Percentiles rank a stretch among this genome's conserved stretches.
Conservation (phyloP, 2,797 vertebrate genomes). For the Amblyopsis hoosieri region DNA sequence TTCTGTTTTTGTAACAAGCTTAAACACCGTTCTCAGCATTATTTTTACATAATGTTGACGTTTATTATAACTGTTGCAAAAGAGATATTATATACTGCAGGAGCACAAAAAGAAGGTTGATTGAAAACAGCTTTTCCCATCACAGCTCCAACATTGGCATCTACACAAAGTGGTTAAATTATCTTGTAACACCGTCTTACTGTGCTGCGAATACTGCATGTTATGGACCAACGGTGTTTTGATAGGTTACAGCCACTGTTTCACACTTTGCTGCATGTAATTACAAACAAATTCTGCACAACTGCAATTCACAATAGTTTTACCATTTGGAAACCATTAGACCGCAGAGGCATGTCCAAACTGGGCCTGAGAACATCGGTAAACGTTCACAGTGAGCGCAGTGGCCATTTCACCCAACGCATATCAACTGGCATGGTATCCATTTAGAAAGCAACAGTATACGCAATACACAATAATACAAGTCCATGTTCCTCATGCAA, state of each 20-base stretch:
- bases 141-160: neutral
- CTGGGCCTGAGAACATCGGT: slow-evolving; percentile 18
- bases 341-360: slow-evolving; percentile 26
- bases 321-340: slow-evolving; percentile 51
- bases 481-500: slow-evolving; percentile 34
- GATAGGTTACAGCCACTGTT: slow-evolving; percentile 1
- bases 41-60: neutral
- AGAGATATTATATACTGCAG: slow-evolving; percentile 28
- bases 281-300: slow-evolving; percentile 13
- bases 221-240: neutral
- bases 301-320: neutral
- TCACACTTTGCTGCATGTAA: slow-evolving; percentile 11
- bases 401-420: slow-evolving; percentile 20
- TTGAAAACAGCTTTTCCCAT: slow-evolving; percentile 29
- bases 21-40: no score
- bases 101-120: neutral
- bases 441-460: slow-evolving; percentile 41
- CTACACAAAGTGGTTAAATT: neutral
- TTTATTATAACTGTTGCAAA: slow-evolving; percentile 23
- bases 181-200: slow-evolving; percentile 15
- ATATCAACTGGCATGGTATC: slow-evolving; percentile 30
- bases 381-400: slow-evolving; percentile 23
- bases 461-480: slow-evolving; percentile 39
- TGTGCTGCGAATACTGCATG: neutral
- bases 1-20: neutral